These are phyloP conservation scores for Isurus oxyrinchus DNA, from an alignment of 2,113 vertebrate genomes.

Conservation along the genomic window DNA sequence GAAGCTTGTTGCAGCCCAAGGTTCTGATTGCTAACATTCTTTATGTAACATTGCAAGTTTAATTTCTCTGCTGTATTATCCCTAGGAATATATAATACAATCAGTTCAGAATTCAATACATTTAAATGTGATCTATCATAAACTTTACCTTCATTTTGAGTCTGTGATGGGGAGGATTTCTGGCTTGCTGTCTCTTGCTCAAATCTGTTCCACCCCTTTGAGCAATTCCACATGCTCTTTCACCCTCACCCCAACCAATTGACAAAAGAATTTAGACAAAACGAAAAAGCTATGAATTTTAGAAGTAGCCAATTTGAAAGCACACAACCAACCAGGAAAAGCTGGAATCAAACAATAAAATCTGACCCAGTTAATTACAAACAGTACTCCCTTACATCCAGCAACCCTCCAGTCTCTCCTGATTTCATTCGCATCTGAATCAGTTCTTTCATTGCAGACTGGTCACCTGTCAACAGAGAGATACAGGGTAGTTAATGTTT, in stretches of 20 bases:
- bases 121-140: background rate
- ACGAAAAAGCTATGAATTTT: background rate
- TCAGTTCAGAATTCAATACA: background rate
- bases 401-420: constrained; percentile 77
- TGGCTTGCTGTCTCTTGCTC: background rate
- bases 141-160: background rate
- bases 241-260: background rate
- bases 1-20: background rate
- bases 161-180: background rate
- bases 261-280: background rate
- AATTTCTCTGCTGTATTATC: background rate
- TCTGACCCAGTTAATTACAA: background rate
- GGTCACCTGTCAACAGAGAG: constrained; percentile 70
- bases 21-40: background rate
- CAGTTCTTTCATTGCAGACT: constrained; percentile 91
- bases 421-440: constrained; percentile 96
- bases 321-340: background rate
- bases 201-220: background rate
- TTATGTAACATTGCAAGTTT: background rate
- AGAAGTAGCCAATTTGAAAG: background rate
- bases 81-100: background rate
- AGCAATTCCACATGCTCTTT: background rate
- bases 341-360: background rate
- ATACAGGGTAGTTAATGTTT: background rate
- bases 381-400: constrained; percentile 62